Percentiles rank a stretch among this genome's conserved stretches.
These are phyloP conservation scores for Gonioctena quinquepunctata DNA, from an alignment of 1,140 invertebrate species.

Conservation along the genomic window DNA sequence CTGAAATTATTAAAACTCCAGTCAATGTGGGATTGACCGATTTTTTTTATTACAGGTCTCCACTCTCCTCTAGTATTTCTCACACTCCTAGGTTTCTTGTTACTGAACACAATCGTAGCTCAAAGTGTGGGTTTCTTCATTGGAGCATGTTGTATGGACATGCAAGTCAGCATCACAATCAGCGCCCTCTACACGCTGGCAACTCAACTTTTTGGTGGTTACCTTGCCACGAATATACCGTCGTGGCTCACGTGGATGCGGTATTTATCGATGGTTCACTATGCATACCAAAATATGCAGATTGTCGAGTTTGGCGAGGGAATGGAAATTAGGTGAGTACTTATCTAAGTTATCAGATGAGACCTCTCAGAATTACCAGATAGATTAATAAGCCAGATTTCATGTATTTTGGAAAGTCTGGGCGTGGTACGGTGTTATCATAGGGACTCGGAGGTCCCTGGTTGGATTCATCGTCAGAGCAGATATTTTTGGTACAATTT, in stretches of 20 bases:
- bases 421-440: too few relatives aligned
- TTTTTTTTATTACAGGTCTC: conserved; percentile 50
- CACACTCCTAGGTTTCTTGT: conserved; percentile 71
- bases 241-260: conserved; percentile 79
- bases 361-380: too few relatives aligned
- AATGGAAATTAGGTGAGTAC: conserved; percentile 67
- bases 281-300: conserved; percentile 86
- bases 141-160: conserved; percentile 78
- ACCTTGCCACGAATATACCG: conserved; percentile 78
- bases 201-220: conserved; percentile 82
- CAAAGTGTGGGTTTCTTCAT: conserved; percentile 86
- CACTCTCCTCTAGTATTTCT: conserved; percentile 69
- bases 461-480: too few relatives aligned
- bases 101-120: conserved; percentile 78
- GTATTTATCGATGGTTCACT: conserved; percentile 80
- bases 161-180: conserved; percentile 80
- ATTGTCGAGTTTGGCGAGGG: conserved; percentile 80
- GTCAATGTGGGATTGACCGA: too few relatives aligned
- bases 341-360: background rate
- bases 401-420: too few relatives aligned
- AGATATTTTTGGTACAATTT: too few relatives aligned
- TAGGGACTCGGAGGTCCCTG: too few relatives aligned
- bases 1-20: too few relatives aligned
- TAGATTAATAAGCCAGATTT: too few relatives aligned
- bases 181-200: conserved; percentile 80